Base-by-base conservation (phyloP, 2,113 vertebrate species). In the Mesitornis unicolor region DNA sequence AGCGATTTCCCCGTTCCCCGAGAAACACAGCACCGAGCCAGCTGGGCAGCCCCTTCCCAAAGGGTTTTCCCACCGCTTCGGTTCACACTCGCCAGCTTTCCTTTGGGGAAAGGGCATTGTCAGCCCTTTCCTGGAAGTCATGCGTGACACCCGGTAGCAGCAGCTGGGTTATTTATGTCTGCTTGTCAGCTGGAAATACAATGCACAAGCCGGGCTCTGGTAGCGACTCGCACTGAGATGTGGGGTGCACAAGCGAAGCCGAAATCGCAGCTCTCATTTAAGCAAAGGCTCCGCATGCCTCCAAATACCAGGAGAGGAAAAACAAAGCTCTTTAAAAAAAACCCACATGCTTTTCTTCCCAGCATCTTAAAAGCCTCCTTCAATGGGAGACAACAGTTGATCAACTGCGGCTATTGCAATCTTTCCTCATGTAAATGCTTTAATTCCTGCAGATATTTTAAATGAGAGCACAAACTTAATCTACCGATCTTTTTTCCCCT, bases 161-260 rank as follows among this genome's bases (percentile, higher is more conserved):
- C 96, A 94, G 93, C 92, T 81, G 93, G 36, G 68, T 74, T 53
- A 59, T 87, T 91, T 12, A 38, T 35, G 54, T 10, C 75, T 13
- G 25, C 35, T 70, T 12, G 68, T 24, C 13, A 2, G 43, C 78
- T n/a, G 77, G 42, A n/a, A 61, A 50, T 4, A 84, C 92, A 78
- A 73, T 51, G 15, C 84, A 42, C 68, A 9, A 6, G 91, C 57
- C 4, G 47, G 38, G 50, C 81, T 40, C 80, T 5, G 15, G 51
- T 0, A 76, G 43, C 65, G 26, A 13, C 82, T 91, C 8, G 3
- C 15, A 11, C 10, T 15, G 79, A 67, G 85, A 54, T 35, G 53
- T 56, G 7, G 79, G 64, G 73, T 64, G 22, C 67, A 35, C 60
- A 19, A 33, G 24, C 35, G 54, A 26, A 48, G 10, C 68, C 67